Evolutionary conservation across 2,888 invertebrate species (phyloP), one percentile per base, ranked within the genome.

Genomic region (Eucera pruinosa): DNA sequence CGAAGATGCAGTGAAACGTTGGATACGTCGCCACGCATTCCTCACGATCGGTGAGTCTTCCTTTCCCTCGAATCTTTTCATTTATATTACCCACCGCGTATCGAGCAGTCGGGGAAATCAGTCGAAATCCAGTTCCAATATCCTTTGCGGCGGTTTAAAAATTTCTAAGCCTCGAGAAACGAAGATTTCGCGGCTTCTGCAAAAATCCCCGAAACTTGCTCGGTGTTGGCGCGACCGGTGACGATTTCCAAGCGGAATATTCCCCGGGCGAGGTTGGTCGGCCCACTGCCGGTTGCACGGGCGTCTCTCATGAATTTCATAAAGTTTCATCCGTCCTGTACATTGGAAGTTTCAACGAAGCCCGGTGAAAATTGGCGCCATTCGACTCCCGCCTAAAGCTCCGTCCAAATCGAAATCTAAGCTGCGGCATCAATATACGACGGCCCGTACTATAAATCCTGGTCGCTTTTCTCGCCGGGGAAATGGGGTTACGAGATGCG

Each of bases 281-380:
- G 70, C 39, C 25, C 39, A 45, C 67, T 33, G 33, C 36, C 27
- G 45, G 47, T 48, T 54, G 52, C 61, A 43, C 18, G 66, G 45
- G 58, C 72, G 71, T 82, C 72, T 57, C 82, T 85, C 85, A 85
- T 85, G 85, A 85, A 85, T 85, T 85, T 85, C 85, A 85, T 85
- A 85, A 85, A 85, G 82, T 85, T 82, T 81, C 83, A 82, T 85
- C 85, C 78, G 70, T 83, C 65, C 78, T 83, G 82, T 78, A 83
- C 85, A 80, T 71, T 67, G 78, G 71, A 80, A 85, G 78, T 83
- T 85, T 81, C 78, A 83, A 81, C 79, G 85, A 77, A 74, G 76
- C 72, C 50, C 41, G n/a, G 76, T 54, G 73, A 83, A 85, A 85
- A 85, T 85, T 85, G 85, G 70, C 70, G 80, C 78, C 62, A 80